These are phyloP conservation scores for Acheta domesticus DNA, from an alignment of 2,888 invertebrate genomes.

Conservation along the genomic window DNA sequence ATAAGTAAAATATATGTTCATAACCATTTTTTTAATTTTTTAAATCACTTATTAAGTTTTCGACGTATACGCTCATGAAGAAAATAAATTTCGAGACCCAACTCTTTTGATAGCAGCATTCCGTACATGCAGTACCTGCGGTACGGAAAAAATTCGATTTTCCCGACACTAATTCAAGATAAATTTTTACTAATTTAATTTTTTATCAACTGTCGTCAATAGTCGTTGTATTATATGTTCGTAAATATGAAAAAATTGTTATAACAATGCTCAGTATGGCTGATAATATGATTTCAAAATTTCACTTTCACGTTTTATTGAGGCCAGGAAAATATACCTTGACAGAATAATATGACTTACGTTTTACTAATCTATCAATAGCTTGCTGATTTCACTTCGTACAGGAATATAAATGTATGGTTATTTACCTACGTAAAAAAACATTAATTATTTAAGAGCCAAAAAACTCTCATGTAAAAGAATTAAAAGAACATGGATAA, in stretches of 20 bases:
- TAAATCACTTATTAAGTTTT: no score
- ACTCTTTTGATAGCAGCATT: no score
- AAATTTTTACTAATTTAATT: background rate
- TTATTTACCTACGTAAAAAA: background rate
- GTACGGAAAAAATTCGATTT: background rate
- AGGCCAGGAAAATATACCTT: background rate
- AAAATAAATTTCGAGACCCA: no score
- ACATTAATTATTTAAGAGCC: background rate
- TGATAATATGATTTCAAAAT: background rate
- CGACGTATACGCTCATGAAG: no score
- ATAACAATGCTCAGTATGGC: background rate
- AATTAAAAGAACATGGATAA: slow-evolving; percentile 1
- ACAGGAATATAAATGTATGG: background rate
- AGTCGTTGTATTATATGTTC: no score
- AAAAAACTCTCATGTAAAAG: background rate
- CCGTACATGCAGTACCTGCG: no score
- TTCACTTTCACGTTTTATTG: background rate
- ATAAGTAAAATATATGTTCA: no score
- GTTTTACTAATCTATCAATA: no score
- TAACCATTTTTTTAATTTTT: no score
- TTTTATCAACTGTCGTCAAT: no score
- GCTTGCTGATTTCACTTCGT: background rate
- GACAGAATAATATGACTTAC: background rate
- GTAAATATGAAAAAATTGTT: slow-evolving; percentile 1
- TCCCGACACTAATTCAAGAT: background rate